phyloP scores from a whole-genome alignment of 1,140 invertebrate genomes.

The Rhopalosiphum padi region DNA sequence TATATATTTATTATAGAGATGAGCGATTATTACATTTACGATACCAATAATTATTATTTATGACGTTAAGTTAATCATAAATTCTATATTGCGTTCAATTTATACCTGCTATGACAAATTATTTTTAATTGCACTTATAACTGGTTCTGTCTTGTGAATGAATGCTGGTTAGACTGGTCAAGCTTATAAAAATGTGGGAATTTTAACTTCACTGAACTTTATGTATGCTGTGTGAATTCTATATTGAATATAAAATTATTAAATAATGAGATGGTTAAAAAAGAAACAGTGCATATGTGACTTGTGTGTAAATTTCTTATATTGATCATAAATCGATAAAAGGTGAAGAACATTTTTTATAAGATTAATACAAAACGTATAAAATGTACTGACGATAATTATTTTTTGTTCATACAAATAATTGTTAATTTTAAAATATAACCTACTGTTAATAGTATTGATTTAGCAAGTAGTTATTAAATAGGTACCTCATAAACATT shows the following conservation, averaged over 20 bases:
- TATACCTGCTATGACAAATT: not conserved
- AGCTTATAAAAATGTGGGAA: not conserved
- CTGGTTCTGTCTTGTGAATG: not conserved
- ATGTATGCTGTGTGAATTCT: not conserved
- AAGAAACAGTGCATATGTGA: not conserved
- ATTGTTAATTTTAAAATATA: not conserved
- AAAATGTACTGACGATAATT: not conserved
- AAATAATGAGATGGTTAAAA: not conserved
- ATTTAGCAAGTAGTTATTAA: too few relatives aligned
- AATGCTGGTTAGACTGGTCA: conserved; percentile 5
- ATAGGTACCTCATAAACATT: too few relatives aligned
- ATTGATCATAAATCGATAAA: not conserved
- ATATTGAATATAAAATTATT: not conserved
- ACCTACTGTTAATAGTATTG: too few relatives aligned
- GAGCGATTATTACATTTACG: not conserved
- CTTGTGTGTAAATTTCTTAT: not conserved
- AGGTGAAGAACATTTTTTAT: not conserved
- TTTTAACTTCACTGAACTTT: not conserved
- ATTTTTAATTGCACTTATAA: not conserved
- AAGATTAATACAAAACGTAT: not conserved
- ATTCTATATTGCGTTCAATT: not conserved
- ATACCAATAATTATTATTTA: not conserved
- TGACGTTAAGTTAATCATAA: not conserved
- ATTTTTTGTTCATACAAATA: not conserved
- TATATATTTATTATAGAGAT: not conserved